These are phyloP conservation scores for Drosophila suboccidentalis DNA, from an alignment of 2,888 invertebrate genomes.

Conservation along the genomic window DNA sequence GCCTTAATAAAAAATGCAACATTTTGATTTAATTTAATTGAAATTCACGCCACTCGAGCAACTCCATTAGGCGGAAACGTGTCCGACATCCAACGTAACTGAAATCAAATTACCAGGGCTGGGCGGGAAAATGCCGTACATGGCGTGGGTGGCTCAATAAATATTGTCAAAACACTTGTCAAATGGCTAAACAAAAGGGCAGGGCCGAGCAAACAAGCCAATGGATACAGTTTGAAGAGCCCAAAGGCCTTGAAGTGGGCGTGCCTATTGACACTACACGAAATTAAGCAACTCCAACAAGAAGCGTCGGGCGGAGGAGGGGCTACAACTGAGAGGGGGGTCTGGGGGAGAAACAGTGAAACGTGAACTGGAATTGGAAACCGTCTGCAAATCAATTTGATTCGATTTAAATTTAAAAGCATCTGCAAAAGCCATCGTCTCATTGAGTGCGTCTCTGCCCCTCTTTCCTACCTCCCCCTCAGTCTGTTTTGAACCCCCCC, in stretches of 20 bases:
- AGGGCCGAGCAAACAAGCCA: slow-evolving; percentile 48
- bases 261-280: slow-evolving; percentile 66
- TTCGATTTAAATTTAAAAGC: slow-evolving; percentile 85
- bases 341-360: slow-evolving; percentile 5
- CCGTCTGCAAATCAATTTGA: slow-evolving; percentile 83
- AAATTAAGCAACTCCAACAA: slow-evolving; percentile 46
- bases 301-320: not conserved
- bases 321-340: slow-evolving; percentile 1
- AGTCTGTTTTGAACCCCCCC: not conserved
- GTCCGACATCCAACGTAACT: slow-evolving; percentile 68
- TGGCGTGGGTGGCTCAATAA: slow-evolving; percentile 63
- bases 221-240: slow-evolving; percentile 47
- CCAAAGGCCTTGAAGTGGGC: slow-evolving; percentile 54
- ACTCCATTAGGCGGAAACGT: slow-evolving; percentile 85
- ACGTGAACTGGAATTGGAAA: slow-evolving; percentile 56
- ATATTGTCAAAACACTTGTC: slow-evolving; percentile 85
- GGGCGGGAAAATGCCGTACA: not conserved
- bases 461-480: not conserved
- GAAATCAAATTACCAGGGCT: slow-evolving; percentile 79
- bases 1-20: slow-evolving; percentile 81
- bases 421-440: slow-evolving; percentile 59
- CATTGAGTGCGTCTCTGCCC: slow-evolving; percentile 30
- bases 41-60: slow-evolving; percentile 84
- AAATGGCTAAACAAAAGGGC: slow-evolving; percentile 78
- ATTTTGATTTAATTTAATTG: slow-evolving; percentile 84